phyloP scores from a whole-genome alignment of 2,797 vertebrate species.

The Tinamus major region DNA sequence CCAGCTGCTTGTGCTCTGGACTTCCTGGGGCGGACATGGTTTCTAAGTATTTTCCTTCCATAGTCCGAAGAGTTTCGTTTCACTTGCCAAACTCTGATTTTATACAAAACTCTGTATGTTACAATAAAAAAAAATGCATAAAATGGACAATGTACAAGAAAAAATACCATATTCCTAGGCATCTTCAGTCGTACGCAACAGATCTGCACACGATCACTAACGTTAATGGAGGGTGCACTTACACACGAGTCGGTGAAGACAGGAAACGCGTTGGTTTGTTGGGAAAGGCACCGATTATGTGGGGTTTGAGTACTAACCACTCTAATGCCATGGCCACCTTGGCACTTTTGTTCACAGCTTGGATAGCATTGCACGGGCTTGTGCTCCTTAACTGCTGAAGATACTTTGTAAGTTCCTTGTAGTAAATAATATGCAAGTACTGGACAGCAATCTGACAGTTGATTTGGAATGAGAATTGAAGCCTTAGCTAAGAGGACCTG shows the following conservation, averaged over 20 bases:
- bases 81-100: neutral
- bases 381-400: neutral
- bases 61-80: neutral
- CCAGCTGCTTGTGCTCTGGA: neutral
- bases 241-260: neutral
- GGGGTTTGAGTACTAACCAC: neutral
- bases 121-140: neutral
- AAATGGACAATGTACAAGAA: neutral
- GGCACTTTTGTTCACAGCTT: neutral
- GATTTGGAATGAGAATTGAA: neutral
- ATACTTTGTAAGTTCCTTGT: neutral
- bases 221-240: neutral
- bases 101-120: neutral
- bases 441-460: neutral
- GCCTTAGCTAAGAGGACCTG: neutral
- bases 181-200: accelerated
- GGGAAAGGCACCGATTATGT: neutral
- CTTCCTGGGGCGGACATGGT: neutral
- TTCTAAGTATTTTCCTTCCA: neutral
- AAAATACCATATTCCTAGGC: neutral
- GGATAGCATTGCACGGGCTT: neutral
- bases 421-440: neutral
- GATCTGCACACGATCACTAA: neutral
- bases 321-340: neutral
- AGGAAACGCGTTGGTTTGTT: neutral